Percentiles rank a stretch among this genome's conserved stretches.
Conservation (phyloP, 2,888 invertebrate species). For the Heliconius erato region DNA sequence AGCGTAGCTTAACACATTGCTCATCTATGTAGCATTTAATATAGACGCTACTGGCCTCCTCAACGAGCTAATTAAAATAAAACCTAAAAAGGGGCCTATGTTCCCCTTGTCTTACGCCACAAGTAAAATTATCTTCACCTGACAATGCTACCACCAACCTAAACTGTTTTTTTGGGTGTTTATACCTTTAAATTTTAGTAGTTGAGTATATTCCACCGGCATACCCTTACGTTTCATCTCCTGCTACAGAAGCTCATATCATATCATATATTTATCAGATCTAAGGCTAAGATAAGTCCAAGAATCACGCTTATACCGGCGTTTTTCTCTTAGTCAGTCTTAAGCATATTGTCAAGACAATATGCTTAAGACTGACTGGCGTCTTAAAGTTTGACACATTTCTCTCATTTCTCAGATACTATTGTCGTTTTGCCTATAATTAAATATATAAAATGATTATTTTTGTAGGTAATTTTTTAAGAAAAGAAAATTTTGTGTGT, state of each 20-base stretch:
- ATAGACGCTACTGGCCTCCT: no score
- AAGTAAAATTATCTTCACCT: background rate
- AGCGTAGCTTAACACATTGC: no score
- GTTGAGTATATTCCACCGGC: background rate
- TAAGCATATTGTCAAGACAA: no score
- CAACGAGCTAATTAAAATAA: no score
- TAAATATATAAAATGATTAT: no score
- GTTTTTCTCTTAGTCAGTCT: background rate
- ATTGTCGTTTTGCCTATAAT: no score
- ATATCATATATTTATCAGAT: background rate
- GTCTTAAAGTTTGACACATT: no score
- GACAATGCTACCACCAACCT: background rate
- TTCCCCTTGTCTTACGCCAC: background rate
- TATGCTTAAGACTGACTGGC: no score
- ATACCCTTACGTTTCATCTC: background rate
- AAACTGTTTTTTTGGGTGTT: background rate
- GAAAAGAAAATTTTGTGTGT: no score
- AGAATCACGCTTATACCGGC: background rate
- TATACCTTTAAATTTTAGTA: background rate
- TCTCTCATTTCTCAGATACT: no score
- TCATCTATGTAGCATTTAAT: no score
- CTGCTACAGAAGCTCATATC: background rate
- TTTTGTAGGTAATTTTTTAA: no score
- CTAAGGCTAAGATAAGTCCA: background rate
- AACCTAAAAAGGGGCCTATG: background rate